These are phyloP conservation scores for Ifrita kowaldi DNA, from an alignment of 2,113 vertebrate genomes.

Conservation along the genomic window DNA sequence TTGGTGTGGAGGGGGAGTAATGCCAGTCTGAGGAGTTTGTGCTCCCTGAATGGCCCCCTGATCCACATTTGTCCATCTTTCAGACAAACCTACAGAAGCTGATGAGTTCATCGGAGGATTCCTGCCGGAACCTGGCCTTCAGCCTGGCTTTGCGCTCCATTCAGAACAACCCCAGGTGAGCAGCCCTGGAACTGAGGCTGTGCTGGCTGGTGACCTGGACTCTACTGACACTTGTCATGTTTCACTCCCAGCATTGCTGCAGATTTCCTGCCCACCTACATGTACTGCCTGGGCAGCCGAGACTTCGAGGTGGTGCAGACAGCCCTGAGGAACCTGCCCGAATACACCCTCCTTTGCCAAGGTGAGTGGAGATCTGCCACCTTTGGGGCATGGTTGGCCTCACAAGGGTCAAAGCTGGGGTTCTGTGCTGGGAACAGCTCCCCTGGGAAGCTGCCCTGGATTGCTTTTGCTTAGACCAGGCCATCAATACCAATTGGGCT, in stretches of 20 bases:
- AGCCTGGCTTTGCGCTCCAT: conserved; percentile 90
- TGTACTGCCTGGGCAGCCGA: conserved; percentile 94
- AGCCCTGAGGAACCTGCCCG: conserved; percentile 89
- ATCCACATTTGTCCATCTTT: neutral
- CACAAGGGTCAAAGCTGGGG: neutral
- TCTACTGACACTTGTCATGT: neutral
- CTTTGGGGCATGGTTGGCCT: neutral
- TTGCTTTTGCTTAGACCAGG: neutral
- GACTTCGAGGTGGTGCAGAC: conserved; percentile 96
- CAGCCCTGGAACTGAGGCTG: neutral
- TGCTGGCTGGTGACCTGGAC: neutral
- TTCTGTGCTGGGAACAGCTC: neutral
- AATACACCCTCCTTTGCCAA: conserved; percentile 95
- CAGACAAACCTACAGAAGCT: conserved; percentile 93
- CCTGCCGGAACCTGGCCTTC: conserved; percentile 92
- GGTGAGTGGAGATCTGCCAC: conserved; percentile 62
- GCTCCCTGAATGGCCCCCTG: neutral
- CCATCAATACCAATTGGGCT: neutral
- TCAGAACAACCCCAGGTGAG: conserved; percentile 91
- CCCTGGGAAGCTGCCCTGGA: neutral
- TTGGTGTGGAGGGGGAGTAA: neutral
- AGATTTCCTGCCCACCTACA: conserved; percentile 94
- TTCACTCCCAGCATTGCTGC: conserved; percentile 79
- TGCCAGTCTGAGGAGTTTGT: neutral
- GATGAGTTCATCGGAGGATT: conserved; percentile 90